Evolutionary conservation across 2,797 vertebrate genomes (phyloP), one percentile per base, ranked within the genome.

Genomic region (Alectoris magna): DNA sequence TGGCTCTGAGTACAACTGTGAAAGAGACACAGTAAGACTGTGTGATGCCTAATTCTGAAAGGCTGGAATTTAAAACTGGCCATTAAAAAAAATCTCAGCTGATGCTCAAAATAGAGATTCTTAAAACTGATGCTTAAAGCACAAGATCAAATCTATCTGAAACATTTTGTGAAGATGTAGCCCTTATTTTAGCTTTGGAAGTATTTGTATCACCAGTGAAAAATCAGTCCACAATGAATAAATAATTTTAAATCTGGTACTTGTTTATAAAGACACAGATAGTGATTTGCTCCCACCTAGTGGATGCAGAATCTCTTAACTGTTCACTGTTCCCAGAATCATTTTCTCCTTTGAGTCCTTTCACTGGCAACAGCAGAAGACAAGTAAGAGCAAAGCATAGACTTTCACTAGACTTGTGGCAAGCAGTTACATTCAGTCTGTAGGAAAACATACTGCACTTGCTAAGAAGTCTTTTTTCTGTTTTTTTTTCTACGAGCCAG

Each of bases 251-350:
- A 7, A 31, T 9, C 66, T 48, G 26, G 15, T 21, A 6, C 11
- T 7, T 38, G 44, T 34, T 53, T 6, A 4, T 8, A 8, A 13
- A 26, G 36, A 38, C 21, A 41, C 18, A 29, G 72, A 6, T 2
- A 21, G 31, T 2, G 29, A 48, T 88, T 46, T 88, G 80, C 91
- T 90, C 59, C 88, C 88, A 69, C 68, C 93, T 76, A 58, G 93
- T 16, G 91, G 63, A 23, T 23, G 56, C 21, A 12, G 11, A 2
- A 1, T 8, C 53, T 51, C 7, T 1, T 19, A 23, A 56, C 44
- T 9, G 44, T 9, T 10, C 21, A 5, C 4, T 9, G 41, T 43
- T 63, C 68, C n/a, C 49, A 59, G 43, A 51, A 41, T 0, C 38
- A 19, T 31, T 4, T 49, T 44, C 73, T 36, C 21, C 43, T 36